Conservation (phyloP, 1,140 invertebrate genomes). For the Ectropis grisescens region DNA sequence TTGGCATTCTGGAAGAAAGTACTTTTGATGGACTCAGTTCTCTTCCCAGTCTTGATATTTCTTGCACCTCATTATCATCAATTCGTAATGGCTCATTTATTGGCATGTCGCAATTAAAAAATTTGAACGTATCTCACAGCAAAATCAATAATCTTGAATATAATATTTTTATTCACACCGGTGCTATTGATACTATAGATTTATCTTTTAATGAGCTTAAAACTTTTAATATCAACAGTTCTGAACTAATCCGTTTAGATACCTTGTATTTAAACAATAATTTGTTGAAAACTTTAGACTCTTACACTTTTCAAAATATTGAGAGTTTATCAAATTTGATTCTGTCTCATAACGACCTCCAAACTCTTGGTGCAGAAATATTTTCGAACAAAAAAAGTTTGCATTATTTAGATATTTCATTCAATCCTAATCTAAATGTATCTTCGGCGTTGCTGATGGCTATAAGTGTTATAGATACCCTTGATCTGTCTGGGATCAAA, state of each 20-base stretch:
- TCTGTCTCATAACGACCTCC: slow-evolving; percentile 27
- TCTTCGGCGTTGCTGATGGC: slow-evolving; percentile 7
- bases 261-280: slow-evolving; percentile 33
- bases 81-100: slow-evolving; percentile 33
- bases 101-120: slow-evolving; percentile 28
- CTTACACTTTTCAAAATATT: slow-evolving; percentile 16
- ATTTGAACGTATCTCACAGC: slow-evolving; percentile 33
- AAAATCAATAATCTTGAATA: slow-evolving; percentile 23
- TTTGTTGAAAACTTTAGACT: slow-evolving; percentile 14
- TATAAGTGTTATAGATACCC: slow-evolving; percentile 14
- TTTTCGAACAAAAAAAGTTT: slow-evolving; percentile 16
- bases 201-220: slow-evolving; percentile 32
- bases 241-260: slow-evolving; percentile 20
- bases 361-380: slow-evolving; percentile 8
- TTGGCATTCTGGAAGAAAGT: slow-evolving; percentile 16
- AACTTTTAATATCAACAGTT: slow-evolving; percentile 24
- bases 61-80: slow-evolving; percentile 16
- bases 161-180: slow-evolving; percentile 28
- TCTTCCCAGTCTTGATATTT: slow-evolving; percentile 31
- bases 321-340: slow-evolving; percentile 17
- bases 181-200: slow-evolving; percentile 26
- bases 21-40: slow-evolving; percentile 27
- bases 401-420: slow-evolving; percentile 21
- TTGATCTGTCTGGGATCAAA: slow-evolving; percentile 23
- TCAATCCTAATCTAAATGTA: slow-evolving; percentile 16